Evolutionary conservation across 2,113 vertebrate genomes (phyloP), one percentile per base, ranked within the genome.

Genomic region (Neomonachus schauinslandi): DNA sequence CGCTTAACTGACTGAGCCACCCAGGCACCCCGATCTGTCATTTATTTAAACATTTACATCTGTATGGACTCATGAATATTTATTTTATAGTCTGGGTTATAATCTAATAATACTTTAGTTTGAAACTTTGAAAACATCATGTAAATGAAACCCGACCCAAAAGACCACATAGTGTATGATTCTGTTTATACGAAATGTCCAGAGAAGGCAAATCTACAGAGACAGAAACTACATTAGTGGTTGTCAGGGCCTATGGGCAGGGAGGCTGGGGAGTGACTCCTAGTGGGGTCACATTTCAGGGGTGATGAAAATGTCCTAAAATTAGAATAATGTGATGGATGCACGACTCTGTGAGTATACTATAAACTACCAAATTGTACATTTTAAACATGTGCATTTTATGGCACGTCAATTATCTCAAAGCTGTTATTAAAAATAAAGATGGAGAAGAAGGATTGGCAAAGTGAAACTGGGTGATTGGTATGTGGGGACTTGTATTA

Each of bases 361-460:
- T 77, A 33, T 74, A 51, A 77, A 26, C 55, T 59, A 33, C 49
- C 28, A n/a, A 76, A 84, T 31, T 36, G 18, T 31, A 91, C 4
- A 22, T n/a, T 81, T 81, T 55, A 69, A 57, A 11, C 42, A 24
- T 22, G 71, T 92, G 13, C 71, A 71, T 61, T 59, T 59, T 81
- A 4, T 46, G 22, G 61, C 55, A 28, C 57, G 14, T 94, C 36
- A 77, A 59, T 80, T 46, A 79, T 76, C 57, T 42, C 46, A 77
- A 91, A 69, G 61, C 51, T 86, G 1, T 72, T 83, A 63, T 92
- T 84, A 88, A 88, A 92, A 81, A 80, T 92, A 55, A 74, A 81
- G 42, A 80, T 15, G 10, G 39, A 80, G 26, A 51, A 67, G n/a
- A n/a, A 72, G 26, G 33, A 92, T 16, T 46, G 21, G 39, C 28